A percentile compares a stretch with the other conserved stretches of the same genome.
Conservation (phyloP, 2,113 vertebrate species). For the Otis tarda region DNA sequence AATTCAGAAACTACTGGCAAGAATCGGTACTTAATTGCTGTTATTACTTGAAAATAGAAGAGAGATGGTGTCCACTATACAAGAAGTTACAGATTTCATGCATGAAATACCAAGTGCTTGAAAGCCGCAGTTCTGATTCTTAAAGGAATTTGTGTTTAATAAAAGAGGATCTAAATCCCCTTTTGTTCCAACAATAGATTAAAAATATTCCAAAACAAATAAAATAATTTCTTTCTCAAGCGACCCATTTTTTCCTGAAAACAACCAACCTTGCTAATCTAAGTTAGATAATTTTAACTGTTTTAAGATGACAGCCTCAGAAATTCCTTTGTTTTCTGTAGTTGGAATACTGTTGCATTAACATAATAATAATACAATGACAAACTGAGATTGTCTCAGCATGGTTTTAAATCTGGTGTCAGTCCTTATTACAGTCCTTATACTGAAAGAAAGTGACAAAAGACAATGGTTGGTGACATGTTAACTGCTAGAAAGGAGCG, state of each 20-base stretch:
- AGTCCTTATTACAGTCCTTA: not conserved
- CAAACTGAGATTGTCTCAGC: not conserved
- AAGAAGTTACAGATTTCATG: not conserved
- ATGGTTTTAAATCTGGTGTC: not conserved
- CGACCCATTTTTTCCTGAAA: not conserved
- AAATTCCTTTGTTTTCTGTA: not conserved
- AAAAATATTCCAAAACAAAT: not conserved
- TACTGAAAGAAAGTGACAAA: not conserved
- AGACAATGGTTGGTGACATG: not conserved
- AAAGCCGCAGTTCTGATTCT: not conserved
- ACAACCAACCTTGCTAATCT: accelerated
- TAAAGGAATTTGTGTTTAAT: not conserved
- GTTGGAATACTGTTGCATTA: not conserved
- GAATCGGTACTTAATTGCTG: slow-evolving; percentile 39
- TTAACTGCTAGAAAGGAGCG: not conserved
- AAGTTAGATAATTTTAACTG: not conserved
- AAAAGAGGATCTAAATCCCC: not conserved
- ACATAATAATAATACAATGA: not conserved
- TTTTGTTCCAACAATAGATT: not conserved
- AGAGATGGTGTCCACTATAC: not conserved
- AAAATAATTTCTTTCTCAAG: not conserved
- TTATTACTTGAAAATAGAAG: slow-evolving; percentile 5
- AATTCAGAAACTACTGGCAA: slow-evolving; percentile 24
- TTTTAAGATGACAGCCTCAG: not conserved
- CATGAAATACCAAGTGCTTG: not conserved